Conservation (phyloP, 2,888 invertebrate genomes). For the Stramonita haemastoma region DNA sequence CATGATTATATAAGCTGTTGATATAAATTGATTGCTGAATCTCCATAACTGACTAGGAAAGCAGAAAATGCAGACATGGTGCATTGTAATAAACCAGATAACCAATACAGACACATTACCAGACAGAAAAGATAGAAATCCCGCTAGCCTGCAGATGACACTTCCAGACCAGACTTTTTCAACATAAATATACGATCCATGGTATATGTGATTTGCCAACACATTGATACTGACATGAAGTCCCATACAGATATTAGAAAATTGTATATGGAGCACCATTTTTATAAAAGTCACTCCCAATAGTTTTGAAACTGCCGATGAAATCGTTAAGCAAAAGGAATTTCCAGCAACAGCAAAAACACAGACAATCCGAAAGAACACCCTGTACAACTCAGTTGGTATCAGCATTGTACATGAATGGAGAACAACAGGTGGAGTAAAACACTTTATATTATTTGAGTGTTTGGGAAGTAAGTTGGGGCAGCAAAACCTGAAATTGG, state of each 20-base stretch:
- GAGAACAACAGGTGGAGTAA: neutral
- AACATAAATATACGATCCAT: neutral
- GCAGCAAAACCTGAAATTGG: neutral
- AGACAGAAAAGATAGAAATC: neutral
- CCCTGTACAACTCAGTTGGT: neutral
- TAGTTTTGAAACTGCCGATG: neutral
- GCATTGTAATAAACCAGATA: neutral
- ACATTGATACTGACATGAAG: neutral
- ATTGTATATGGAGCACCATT: neutral
- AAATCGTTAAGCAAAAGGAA: neutral
- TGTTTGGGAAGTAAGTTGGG: neutral
- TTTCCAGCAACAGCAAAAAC: neutral
- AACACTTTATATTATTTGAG: neutral
- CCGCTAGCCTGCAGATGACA: neutral
- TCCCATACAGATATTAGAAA: neutral
- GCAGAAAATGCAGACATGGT: neutral
- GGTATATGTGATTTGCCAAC: neutral
- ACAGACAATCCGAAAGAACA: neutral
- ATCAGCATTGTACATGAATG: neutral
- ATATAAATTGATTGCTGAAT: neutral
- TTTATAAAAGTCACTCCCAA: neutral
- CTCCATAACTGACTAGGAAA: neutral
- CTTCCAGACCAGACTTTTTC: neutral
- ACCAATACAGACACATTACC: neutral
- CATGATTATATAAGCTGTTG: neutral